Percentiles rank a stretch among this genome's conserved stretches.
These are phyloP conservation scores for Subanguina moxae DNA, from an alignment of 1,140 invertebrate genomes.

Conservation along the genomic window DNA sequence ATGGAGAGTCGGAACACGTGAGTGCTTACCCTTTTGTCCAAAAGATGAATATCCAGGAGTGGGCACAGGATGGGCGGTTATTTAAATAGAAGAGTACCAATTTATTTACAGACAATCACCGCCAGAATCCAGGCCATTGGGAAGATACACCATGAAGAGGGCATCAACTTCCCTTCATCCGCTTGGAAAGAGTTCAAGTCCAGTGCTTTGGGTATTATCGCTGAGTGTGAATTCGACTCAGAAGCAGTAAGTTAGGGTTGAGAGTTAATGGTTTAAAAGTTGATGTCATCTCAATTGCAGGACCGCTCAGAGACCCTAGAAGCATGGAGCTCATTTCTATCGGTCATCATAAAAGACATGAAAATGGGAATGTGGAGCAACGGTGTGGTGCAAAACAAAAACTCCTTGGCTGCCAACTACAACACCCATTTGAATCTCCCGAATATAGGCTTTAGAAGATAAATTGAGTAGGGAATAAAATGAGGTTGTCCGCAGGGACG, in stretches of 20 bases:
- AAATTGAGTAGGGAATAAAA: not conserved
- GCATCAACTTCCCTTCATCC: conserved; percentile 27
- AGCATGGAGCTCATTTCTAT: conserved; percentile 37
- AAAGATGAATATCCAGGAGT: too few relatives aligned
- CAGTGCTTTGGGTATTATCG: conserved; percentile 12
- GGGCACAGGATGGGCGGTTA: too few relatives aligned
- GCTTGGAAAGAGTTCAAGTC: conserved; percentile 42
- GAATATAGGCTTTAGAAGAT: not conserved
- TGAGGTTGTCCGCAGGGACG: too few relatives aligned
- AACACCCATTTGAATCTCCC: too few relatives aligned
- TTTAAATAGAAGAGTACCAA: too few relatives aligned
- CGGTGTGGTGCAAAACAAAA: conserved; percentile 9
- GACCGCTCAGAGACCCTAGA: conserved; percentile 28
- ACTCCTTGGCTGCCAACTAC: conserved; percentile 6
- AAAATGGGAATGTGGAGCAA: conserved; percentile 33
- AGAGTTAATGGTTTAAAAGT: not conserved
- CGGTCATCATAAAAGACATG: conserved; percentile 41
- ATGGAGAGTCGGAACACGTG: conserved; percentile 24
- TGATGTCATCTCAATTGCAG: conserved; percentile 13
- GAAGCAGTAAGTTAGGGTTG: conserved; percentile 26
- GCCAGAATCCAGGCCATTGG: conserved; percentile 27
- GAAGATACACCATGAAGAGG: conserved; percentile 34
- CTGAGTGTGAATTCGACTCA: conserved; percentile 25
- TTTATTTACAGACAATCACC: conserved; percentile 21
- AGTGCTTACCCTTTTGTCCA: not conserved